phyloP scores from a whole-genome alignment of 2,113 vertebrate species.

The Hemichromis elongatus region DNA sequence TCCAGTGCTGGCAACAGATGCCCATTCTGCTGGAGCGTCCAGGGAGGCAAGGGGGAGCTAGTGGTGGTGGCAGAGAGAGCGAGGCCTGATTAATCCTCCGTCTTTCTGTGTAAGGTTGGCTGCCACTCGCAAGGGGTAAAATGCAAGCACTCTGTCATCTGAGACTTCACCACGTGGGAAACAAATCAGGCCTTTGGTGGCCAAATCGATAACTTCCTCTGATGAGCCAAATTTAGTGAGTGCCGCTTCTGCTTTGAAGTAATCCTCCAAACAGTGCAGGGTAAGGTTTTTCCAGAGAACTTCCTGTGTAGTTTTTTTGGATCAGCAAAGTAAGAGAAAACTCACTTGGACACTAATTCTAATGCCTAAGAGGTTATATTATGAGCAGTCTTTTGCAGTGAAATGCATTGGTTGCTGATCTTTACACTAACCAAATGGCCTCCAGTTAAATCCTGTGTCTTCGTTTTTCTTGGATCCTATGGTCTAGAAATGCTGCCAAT shows the following conservation, averaged over 20 bases:
- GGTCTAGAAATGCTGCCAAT: not conserved
- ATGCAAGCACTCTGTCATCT: slow-evolving; percentile 45
- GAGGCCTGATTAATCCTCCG: slow-evolving; percentile 61
- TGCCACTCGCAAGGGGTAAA: slow-evolving; percentile 50
- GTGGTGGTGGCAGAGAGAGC: not conserved
- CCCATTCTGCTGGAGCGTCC: slow-evolving; percentile 27
- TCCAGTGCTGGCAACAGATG: slow-evolving; percentile 52
- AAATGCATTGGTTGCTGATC: not conserved
- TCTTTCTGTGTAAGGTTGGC: slow-evolving; percentile 44
- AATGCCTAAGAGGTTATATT: not conserved
- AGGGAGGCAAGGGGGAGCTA: slow-evolving; percentile 16
- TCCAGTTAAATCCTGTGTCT: not conserved
- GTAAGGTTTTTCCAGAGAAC: slow-evolving; percentile 11
- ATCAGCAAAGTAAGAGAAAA: not conserved
- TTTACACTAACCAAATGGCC: not conserved
- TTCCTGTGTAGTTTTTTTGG: not conserved
- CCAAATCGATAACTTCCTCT: slow-evolving; percentile 51
- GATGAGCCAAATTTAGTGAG: slow-evolving; percentile 46
- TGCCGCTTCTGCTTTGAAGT: slow-evolving; percentile 18
- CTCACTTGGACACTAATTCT: not conserved
- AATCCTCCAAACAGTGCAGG: not conserved
- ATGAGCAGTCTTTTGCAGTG: not conserved
- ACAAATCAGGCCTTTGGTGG: slow-evolving; percentile 55
- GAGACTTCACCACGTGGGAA: slow-evolving; percentile 46
- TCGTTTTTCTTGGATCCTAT: not conserved